Evolutionary conservation across 2,797 vertebrate species (phyloP), one percentile per base, ranked within the genome.

Genomic region (Sus cebifrons): DNA sequence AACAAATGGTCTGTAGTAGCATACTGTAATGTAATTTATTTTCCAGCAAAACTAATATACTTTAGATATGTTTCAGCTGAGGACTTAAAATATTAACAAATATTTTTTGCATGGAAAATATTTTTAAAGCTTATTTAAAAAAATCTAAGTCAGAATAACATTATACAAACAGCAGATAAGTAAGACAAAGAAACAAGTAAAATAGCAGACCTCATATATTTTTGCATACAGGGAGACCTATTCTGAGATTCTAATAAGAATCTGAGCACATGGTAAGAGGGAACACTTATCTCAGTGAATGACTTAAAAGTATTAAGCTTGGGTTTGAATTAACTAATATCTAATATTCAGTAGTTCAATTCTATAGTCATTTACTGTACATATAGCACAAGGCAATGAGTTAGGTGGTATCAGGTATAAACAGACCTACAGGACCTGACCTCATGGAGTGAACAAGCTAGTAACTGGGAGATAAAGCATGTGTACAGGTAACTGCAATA

Each of bases 91-190:
- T 96, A 89, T 71, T 90, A 95, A 87, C 27, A 86, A 74, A 83
- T 75, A 95, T 75, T 88, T 27, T 86, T 95, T 96, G 78, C 85
- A 85, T 83, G 68, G 52, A 87, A 93, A 91, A 94, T 82, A 94
- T 52, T 36, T 83, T 78, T 95, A 96, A 93, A 68, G 36, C 8
- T 73, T 92, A 87, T 82, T 94, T 94, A 64, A 75, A 64, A 94
- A 96, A 96, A 71, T 90, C 67, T 56, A 88, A 94, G 75, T 20
- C 20, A 82, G 21, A 89, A 81, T 65, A 78, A 65, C 32, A 86
- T 81, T 94, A 77, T 29, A 77, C 32, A 74, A 90, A 94, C 21
- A 52, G 17, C 40, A 74, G 32, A 32, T 82, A 95, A 87, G 1
- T 86, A 78, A 49, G 44, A 49, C 1, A 93, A 95, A 84, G 40